A percentile compares a stretch with the other conserved stretches of the same genome.
These are phyloP conservation scores for Syngnathus floridae DNA, from an alignment of 2,113 vertebrate species.

Conservation along the genomic window DNA sequence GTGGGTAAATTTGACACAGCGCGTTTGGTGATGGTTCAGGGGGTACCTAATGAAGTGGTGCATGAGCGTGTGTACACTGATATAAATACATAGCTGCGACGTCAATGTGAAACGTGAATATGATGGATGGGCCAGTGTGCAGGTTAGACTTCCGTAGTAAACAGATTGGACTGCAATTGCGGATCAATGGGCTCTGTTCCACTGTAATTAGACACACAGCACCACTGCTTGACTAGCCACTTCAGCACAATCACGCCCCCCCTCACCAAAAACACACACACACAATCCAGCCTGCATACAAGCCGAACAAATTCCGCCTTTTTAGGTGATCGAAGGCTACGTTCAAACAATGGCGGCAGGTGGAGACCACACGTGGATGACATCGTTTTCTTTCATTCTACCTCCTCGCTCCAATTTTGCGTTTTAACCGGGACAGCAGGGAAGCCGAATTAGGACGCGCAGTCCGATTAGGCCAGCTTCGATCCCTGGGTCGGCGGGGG, in stretches of 20 bases:
- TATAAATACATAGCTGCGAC: conserved; percentile 21
- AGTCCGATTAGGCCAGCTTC: conserved; percentile 51
- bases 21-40: no score
- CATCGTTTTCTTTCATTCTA: conserved; percentile 34
- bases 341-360: conserved; percentile 50
- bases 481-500: conserved; percentile 56
- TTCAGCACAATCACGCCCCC: conserved; percentile 72
- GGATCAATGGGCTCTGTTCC: conserved; percentile 79
- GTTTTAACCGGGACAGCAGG: conserved; percentile 54
- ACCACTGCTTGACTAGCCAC: conserved; percentile 70
- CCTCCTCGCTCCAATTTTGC: conserved; percentile 41
- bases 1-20: background rate
- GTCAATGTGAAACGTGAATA: conserved; percentile 70
- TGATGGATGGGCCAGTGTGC: conserved; percentile 67
- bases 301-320: conserved; percentile 23
- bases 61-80: conserved; percentile 16
- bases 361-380: conserved; percentile 52
- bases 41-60: conserved; percentile 7
- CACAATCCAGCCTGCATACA: background rate
- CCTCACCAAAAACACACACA: conserved; percentile 15
- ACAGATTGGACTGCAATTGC: conserved; percentile 77
- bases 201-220: conserved; percentile 87
- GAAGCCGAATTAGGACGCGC: conserved; percentile 52
- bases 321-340: conserved; percentile 54
- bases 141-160: conserved; percentile 75